Base-by-base conservation (phyloP, 2,888 invertebrate genomes). In the Drosophila anceps region DNA sequence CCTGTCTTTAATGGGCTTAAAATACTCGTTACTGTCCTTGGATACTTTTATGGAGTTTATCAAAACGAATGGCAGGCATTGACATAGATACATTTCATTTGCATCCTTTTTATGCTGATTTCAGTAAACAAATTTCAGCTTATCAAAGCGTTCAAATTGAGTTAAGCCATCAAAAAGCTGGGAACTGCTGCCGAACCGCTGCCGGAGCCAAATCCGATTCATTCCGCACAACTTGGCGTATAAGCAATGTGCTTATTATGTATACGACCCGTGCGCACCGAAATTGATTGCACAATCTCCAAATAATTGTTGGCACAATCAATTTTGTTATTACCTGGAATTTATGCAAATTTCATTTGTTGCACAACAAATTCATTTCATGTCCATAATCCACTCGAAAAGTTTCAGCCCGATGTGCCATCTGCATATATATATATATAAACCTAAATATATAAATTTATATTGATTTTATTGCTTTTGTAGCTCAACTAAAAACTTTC, bases 61-160 rank as follows among this genome's bases (percentile, higher is more conserved):
- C 88, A 84, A 85, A 84, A 77, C 70, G 79, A 85, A 81, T 83
- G 76, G 66, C 74, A 73, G 71, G 55, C 72, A 83, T 85, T 84
- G 88, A 85, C 81, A 81, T 88, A 88, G 84, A 85, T 83, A 85
- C 88, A 88, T 86, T 79, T 86, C 72, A 84, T 84, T 85, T 86
- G 81, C 77, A 79, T 84, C 82, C 83, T 72, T 81, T 79, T 72
- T 76, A 69, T 79, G 73, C 67, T 79, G 83, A 88, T 84, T 82
- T 82, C 51, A 24, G 51, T 54, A 69, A 72, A 69, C 64, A 67
- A 79, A 60, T 71, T 71, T 75, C 29, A 64, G 78, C 78, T 72
- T 84, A 82, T 82, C 80, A 80, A 53, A 69, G 71, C n/a, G 46
- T 51, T 55, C 62, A 76, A 88, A 84, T 87, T 87, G 78, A 84